A percentile compares a stretch with the other conserved stretches of the same genome.
phyloP scores from a whole-genome alignment of 2,888 invertebrate genomes.

The Dioctria linearis region DNA sequence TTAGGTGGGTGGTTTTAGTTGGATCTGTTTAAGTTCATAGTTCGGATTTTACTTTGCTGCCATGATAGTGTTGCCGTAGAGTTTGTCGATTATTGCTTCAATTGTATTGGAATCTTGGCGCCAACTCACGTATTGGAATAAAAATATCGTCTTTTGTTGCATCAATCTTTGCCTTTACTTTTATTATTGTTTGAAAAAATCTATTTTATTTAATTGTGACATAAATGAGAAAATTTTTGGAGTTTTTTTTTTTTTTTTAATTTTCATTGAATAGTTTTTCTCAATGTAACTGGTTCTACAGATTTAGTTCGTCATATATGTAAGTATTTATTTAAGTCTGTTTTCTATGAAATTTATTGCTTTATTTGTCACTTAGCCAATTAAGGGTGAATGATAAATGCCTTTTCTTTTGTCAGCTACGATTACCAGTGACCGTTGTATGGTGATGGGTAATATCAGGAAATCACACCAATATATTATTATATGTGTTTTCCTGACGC shows the following conservation, averaged over 20 bases:
- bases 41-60: background rate
- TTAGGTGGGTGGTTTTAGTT: constrained; percentile 15
- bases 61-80: constrained; percentile 1
- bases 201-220: constrained; percentile 36
- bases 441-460: too few species aligned
- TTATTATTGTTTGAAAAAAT: background rate
- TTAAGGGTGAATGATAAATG: constrained; percentile 42
- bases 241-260: constrained; percentile 27
- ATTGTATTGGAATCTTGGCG: constrained; percentile 45
- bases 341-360: constrained; percentile 30
- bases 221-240: background rate
- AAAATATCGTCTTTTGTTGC: constrained; percentile 38
- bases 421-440: background rate
- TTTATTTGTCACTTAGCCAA: constrained; percentile 38
- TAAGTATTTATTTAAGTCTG: constrained; percentile 5
- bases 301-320: background rate
- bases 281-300: constrained; percentile 12
- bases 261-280: constrained; percentile 40
- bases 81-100: constrained; percentile 35
- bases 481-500: too few species aligned
- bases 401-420: constrained; percentile 24
- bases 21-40: too few species aligned
- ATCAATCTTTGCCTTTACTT: constrained; percentile 12
- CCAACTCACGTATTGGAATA: constrained; percentile 37
- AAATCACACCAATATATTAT: too few species aligned